These are phyloP conservation scores for Hedychridium roseum DNA, from an alignment of 2,888 invertebrate genomes.

Conservation along the genomic window DNA sequence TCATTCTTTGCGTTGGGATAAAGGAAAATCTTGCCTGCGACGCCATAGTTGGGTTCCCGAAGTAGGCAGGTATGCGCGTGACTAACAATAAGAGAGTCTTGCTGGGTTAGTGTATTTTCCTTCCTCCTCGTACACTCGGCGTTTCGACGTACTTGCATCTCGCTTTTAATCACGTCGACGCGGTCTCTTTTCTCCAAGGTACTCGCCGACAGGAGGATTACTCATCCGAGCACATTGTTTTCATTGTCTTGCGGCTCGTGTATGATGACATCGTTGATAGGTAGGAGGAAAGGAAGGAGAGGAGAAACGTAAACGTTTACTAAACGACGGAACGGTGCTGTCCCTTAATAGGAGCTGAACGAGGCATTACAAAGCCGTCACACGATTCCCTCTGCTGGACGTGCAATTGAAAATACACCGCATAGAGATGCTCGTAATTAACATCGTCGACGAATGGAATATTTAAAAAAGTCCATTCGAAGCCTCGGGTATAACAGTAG, in stretches of 20 bases:
- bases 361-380: too few species aligned
- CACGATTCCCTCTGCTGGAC: too few species aligned
- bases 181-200: conserved; percentile 15
- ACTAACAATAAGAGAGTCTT: conserved; percentile 34
- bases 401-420: too few species aligned
- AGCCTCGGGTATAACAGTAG: too few species aligned
- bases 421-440: too few species aligned
- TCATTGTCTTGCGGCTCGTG: conserved; percentile 32
- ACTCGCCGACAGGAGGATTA: conserved; percentile 36
- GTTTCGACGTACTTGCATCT: background rate
- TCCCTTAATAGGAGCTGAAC: too few species aligned
- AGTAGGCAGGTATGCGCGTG: conserved; percentile 36
- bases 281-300: conserved; percentile 9
- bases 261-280: conserved; percentile 19
- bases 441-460: too few species aligned
- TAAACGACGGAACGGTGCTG: too few species aligned
- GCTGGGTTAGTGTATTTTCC: conserved; percentile 10
- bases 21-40: too few species aligned
- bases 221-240: conserved; percentile 41
- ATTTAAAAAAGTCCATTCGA: too few species aligned
- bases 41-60: conserved; percentile 30
- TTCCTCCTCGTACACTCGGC: background rate
- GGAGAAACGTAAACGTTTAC: too few species aligned
- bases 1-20: too few species aligned
- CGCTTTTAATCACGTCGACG: background rate